A percentile compares a stretch with the other conserved stretches of the same genome.
Evolutionary conservation across 2,888 invertebrate genomes (phyloP).

Genomic region (Aproaerema taeniolella): DNA sequence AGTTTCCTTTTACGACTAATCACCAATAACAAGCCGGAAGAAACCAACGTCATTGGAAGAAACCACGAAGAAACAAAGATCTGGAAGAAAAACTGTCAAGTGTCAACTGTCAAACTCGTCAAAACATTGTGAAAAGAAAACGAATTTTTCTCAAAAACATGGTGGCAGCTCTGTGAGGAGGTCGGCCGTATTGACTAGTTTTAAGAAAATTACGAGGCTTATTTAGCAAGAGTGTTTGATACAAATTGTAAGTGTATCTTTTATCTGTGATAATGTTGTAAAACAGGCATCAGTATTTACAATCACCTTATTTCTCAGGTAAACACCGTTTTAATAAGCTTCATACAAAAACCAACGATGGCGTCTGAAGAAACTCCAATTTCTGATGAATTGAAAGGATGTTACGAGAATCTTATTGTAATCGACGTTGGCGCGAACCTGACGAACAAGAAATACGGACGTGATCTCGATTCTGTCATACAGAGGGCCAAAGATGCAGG

Average conservation of each 20-base stretch:
- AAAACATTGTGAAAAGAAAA: slow-evolving; percentile 12
- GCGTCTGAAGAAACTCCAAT: slow-evolving; percentile 72
- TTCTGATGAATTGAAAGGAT: slow-evolving; percentile 82
- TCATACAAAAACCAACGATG: slow-evolving; percentile 63
- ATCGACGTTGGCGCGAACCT: slow-evolving; percentile 95
- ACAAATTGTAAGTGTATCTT: slow-evolving; percentile 61
- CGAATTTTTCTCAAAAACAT: slow-evolving; percentile 57
- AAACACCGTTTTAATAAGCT: slow-evolving; percentile 73
- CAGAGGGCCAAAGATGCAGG: slow-evolving; percentile 95
- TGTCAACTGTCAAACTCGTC: neutral
- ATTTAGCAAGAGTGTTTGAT: slow-evolving; percentile 74
- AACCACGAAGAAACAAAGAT: too few species aligned
- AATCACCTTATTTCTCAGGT: slow-evolving; percentile 36
- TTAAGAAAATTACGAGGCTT: slow-evolving; percentile 59
- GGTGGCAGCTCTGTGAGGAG: slow-evolving; percentile 70
- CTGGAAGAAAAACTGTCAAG: too few species aligned
- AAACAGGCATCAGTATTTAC: neutral
- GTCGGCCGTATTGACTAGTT: slow-evolving; percentile 62
- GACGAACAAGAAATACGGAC: slow-evolving; percentile 94
- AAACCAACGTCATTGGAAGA: too few species aligned
- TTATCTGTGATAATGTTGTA: neutral
- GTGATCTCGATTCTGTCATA: slow-evolving; percentile 94
- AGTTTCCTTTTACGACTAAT: too few species aligned
- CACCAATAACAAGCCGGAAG: neutral
- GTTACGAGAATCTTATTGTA: slow-evolving; percentile 94